Conservation (phyloP, 2,113 vertebrate species). For the Seriola quinqueradiata region DNA sequence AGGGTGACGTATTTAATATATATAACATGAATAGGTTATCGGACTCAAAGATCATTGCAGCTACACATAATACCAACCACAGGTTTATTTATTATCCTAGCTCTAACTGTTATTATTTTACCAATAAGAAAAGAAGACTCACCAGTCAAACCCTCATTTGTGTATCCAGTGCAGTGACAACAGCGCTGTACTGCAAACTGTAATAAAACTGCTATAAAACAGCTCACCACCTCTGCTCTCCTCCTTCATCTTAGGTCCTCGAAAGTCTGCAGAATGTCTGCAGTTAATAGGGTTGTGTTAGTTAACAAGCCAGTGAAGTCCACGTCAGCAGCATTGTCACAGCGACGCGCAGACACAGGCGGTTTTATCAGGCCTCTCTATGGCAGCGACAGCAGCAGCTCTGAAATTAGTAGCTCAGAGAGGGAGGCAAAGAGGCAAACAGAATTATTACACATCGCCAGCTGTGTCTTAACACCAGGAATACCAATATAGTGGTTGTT, state of each 20-base stretch:
- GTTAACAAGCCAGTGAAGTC: conserved; percentile 64
- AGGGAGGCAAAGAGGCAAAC: conserved; percentile 51
- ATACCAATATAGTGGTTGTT: conserved; percentile 36
- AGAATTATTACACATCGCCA: conserved; percentile 61
- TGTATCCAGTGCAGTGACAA: background rate
- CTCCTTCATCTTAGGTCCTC: conserved; percentile 39
- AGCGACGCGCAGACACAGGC: conserved; percentile 26
- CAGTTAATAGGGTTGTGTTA: conserved; percentile 63
- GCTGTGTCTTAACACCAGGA: conserved; percentile 60
- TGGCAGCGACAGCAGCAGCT: conserved; percentile 50
- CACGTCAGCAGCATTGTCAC: conserved; percentile 54
- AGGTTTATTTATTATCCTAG: no score
- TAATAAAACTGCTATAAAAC: conserved; percentile 46
- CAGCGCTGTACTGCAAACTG: conserved; percentile 56
- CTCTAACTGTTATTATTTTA: conserved; percentile 1
- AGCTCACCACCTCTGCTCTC: conserved; percentile 10
- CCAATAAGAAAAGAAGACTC: background rate
- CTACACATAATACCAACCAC: no score
- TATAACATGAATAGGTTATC: conserved; percentile 3
- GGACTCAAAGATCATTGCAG: no score
- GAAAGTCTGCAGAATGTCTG: conserved; percentile 34
- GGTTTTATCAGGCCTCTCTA: conserved; percentile 56
- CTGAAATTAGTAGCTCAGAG: conserved; percentile 61
- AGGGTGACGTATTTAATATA: background rate
- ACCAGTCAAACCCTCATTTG: conserved; percentile 29